Evolutionary conservation across 2,888 invertebrate genomes (phyloP).

Genomic region (Hypomecis atomaria): DNA sequence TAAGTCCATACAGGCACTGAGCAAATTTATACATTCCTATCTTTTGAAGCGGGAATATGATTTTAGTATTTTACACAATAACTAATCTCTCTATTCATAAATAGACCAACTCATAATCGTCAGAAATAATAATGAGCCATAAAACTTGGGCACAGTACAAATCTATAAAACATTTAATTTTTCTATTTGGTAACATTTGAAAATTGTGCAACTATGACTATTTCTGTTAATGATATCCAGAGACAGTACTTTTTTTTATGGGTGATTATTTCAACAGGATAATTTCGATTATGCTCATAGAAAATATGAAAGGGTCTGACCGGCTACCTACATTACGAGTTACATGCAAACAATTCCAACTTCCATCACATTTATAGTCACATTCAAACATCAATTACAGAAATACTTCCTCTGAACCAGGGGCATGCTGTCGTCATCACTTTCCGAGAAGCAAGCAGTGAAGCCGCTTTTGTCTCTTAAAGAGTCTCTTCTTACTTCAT

Average conservation of each 20-base stretch:
- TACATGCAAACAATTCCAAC: conserved; percentile 29
- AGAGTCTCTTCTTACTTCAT: conserved; percentile 58
- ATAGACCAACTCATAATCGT: conserved; percentile 1
- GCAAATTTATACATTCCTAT: conserved; percentile 48
- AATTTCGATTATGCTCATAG: conserved; percentile 25
- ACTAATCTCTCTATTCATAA: conserved; percentile 21
- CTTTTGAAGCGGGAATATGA: conserved; percentile 34
- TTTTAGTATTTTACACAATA: conserved; percentile 21
- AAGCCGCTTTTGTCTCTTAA: conserved; percentile 72
- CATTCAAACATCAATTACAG: conserved; percentile 49
- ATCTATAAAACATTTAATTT: conserved; percentile 10
- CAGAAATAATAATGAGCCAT: conserved; percentile 3
- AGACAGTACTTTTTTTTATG: conserved; percentile 9
- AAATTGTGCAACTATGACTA: conserved; percentile 28
- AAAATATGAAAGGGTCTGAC: conserved; percentile 27
- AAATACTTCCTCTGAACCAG: conserved; percentile 69
- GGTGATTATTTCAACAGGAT: conserved; percentile 20
- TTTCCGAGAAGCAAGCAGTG: conserved; percentile 75
- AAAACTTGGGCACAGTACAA: neutral
- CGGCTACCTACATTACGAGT: conserved; percentile 31
- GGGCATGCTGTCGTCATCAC: conserved; percentile 73
- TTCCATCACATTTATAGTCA: neutral
- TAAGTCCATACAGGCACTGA: conserved; percentile 50
- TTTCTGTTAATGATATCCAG: conserved; percentile 21
- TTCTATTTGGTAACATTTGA: conserved; percentile 11